Evolutionary conservation across 1,140 invertebrate genomes (phyloP).

Genomic region (Mya arenaria): DNA sequence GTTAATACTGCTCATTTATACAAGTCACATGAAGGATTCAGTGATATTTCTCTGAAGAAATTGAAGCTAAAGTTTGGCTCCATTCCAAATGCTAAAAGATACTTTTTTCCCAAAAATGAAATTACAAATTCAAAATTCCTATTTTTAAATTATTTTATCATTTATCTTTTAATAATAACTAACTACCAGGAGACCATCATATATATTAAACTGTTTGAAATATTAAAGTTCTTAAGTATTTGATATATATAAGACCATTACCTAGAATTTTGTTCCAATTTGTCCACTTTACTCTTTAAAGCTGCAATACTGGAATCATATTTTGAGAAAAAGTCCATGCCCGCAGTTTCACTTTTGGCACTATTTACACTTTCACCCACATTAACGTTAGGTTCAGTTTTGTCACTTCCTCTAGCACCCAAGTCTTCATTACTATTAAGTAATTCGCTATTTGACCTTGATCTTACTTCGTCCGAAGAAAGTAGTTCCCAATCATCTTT

Average conservation of each 20-base stretch:
- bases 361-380: not conserved
- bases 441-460: constrained; percentile 51
- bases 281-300: constrained; percentile 71
- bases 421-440: not conserved
- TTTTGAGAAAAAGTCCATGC: constrained; percentile 72
- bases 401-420: not conserved
- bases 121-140: too few relatives aligned
- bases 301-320: constrained; percentile 72
- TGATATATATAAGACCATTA: constrained; percentile 11
- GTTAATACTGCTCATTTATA: too few relatives aligned
- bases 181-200: too few relatives aligned
- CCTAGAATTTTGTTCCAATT: constrained; percentile 71
- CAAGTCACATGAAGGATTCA: too few relatives aligned
- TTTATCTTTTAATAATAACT: too few relatives aligned
- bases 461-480: constrained; percentile 50
- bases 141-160: too few relatives aligned
- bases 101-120: too few relatives aligned
- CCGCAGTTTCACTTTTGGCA: constrained; percentile 37
- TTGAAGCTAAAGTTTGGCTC: too few relatives aligned
- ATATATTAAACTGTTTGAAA: too few relatives aligned
- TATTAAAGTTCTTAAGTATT: too few relatives aligned
- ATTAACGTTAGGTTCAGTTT: not conserved
- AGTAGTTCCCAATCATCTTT: constrained; percentile 65
- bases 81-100: too few relatives aligned
- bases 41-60: too few relatives aligned